A percentile compares a stretch with the other conserved stretches of the same genome.
Conservation (phyloP, 1,140 invertebrate genomes). For the Aphidius gifuensis region DNA sequence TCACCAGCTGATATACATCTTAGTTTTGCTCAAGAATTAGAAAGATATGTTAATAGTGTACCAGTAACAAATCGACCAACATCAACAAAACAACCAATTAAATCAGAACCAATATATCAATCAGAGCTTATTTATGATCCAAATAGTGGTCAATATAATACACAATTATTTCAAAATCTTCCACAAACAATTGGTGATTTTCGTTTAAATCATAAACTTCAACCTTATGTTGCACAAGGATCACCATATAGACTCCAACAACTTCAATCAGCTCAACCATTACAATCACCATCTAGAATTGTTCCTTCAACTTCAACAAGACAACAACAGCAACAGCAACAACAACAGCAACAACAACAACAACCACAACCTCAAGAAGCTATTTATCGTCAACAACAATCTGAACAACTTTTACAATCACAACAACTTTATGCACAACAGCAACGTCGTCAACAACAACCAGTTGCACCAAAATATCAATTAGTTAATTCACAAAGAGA, state of each 20-base stretch:
- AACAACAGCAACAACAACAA: conserved; percentile 5
- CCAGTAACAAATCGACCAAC: conserved; percentile 53
- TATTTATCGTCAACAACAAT: conserved; percentile 68
- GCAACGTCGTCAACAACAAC: conserved; percentile 63
- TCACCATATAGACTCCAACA: conserved; percentile 7
- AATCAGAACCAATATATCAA: conserved; percentile 66
- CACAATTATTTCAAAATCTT: conserved; percentile 71
- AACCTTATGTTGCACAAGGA: conserved; percentile 67
- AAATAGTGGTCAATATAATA: conserved; percentile 74
- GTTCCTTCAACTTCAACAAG: conserved; percentile 10
- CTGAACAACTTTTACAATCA: conserved; percentile 67
- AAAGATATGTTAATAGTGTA: conserved; percentile 74
- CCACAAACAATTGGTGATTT: conserved; percentile 71
- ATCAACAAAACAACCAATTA: conserved; percentile 35
- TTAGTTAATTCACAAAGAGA: conserved; percentile 49
- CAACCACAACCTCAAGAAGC: conserved; percentile 59
- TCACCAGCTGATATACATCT: conserved; percentile 53
- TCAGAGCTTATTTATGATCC: conserved; percentile 77
- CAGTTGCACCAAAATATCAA: conserved; percentile 49
- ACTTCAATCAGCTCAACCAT: conserved; percentile 33
- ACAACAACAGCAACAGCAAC: conserved; percentile 12
- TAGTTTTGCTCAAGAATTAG: conserved; percentile 71
- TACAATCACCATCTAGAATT: conserved; percentile 32
- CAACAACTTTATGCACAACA: conserved; percentile 72
- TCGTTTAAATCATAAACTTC: conserved; percentile 68